Base-by-base conservation (phyloP, 2,888 invertebrate genomes). In the Syritta pipiens region DNA sequence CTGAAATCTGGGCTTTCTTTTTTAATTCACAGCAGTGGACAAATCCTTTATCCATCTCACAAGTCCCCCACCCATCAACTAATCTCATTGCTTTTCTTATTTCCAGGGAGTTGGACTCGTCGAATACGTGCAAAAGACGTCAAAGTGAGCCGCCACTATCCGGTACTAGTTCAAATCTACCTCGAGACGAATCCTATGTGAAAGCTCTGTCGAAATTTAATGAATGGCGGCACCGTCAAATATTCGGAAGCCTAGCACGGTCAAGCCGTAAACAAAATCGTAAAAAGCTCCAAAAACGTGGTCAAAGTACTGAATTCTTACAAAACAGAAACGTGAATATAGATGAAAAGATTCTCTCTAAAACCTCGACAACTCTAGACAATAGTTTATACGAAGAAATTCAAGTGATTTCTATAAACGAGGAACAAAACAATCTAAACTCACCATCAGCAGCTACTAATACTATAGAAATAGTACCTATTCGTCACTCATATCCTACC, bases 141-240 rank as follows among this genome's bases (percentile, higher is more conserved):
- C 82, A 83, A 76, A 84, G 84, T 81, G 84, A 83, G 46, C 83
- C 83, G 19, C 82, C 82, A 20, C 49, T 77, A 37, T 60, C 81
- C 0, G 48, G 48, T 22, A 62, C 35, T 53, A 74, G 59, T 51
- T 51, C 77, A 10, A 69, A 82, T 19, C 28, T 63, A 57, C 59
- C 82, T 14, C 81, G 82, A 5, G 83, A 84, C 79, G 84, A 83
- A 49, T 82, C 83, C 0, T 84, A 84, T 24, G 51, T 83, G 0
- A 77, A 81, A 19, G 84, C 84, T 12, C 49, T 84, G 19, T 75
- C 77, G 10, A 84, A 83, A 60, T 84, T 84, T 19, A 83, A 83
- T 68, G 83, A 83, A 60, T 84, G 83, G 83, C 81, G 84, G 4
- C 68, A 68, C 10, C 67, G 71, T 7, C 81, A 84, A 74, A 51